Base-by-base conservation (phyloP, 2,797 vertebrate species). In the Varecia variegata region DNA sequence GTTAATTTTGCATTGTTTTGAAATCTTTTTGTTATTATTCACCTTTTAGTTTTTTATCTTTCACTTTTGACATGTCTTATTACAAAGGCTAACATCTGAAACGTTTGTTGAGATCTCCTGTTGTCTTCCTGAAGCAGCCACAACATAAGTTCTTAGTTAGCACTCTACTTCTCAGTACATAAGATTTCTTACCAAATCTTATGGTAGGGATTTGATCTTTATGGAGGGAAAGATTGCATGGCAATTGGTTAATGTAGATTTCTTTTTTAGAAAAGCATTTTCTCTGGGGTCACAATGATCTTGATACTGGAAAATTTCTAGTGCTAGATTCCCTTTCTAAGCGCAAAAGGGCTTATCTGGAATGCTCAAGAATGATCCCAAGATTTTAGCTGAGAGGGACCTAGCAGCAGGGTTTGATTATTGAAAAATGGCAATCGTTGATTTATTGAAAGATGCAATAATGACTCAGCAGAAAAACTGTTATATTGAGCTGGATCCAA, bases 81-180 rank as follows among this genome's bases (percentile, higher is more conserved):
- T 81, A 62, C 83, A 58, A 94, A 97, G 68, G 62, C 23, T 67
- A 82, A 52, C 67, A 88, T 85, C 58, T 95, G 12, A 7, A 97
- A 54, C 2, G 17, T 90, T 40, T 68, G 38, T 71, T 14, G 52
- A 38, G 50, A 54, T 45, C 40, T 52, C 30, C 32, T 13, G 0
- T 25, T 20, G 11, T 60, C 20, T 45, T 13, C 12, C 25, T 0
- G 0, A 76, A 38, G 90, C 43, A 17, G 50, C 85, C 32, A 1
- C 1, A 0, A 21, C 8, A 3, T 40, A 3, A 23, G 6, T 77
- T 4, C 3, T 54, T 43, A 47, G 60, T 54, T 43, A 47, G 60
- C 93, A 32, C 10, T 0, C 23, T 93, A 40, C 67, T 83, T 89
- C 62, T 60, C 14, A 35, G 67, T 74, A 58, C 30, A 25, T 67